Conservation (phyloP, 2,113 vertebrate genomes). For the Raja brachyura region DNA sequence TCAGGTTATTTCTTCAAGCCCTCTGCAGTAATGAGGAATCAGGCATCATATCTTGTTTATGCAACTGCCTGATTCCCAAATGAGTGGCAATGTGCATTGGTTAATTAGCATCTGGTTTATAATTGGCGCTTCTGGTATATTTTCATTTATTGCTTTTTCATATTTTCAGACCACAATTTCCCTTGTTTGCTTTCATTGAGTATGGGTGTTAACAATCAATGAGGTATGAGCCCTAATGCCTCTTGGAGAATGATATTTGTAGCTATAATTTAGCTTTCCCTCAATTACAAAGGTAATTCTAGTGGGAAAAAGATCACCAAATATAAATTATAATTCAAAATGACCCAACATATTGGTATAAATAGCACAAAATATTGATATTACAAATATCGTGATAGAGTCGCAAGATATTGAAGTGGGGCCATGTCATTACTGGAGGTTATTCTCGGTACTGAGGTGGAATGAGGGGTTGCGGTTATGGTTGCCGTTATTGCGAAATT, state of each 20-base stretch:
- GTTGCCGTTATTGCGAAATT: too few species aligned
- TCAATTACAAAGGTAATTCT: background rate
- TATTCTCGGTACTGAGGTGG: too few species aligned
- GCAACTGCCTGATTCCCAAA: background rate
- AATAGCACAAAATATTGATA: background rate
- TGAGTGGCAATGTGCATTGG: conserved; percentile 6
- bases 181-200: background rate
- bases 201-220: background rate
- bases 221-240: background rate
- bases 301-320: background rate
- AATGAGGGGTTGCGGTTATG: too few species aligned
- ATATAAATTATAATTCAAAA: background rate
- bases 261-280: background rate
- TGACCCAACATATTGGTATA: background rate
- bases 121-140: background rate
- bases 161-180: background rate
- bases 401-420: background rate
- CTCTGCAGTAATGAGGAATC: background rate
- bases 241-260: background rate
- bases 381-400: background rate
- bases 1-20: background rate
- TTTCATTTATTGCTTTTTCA: background rate
- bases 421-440: too few species aligned
- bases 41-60: background rate
- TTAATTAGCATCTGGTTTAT: background rate